Evolutionary conservation across 2,113 vertebrate genomes (phyloP).

Genomic region (Columba janthina): DNA sequence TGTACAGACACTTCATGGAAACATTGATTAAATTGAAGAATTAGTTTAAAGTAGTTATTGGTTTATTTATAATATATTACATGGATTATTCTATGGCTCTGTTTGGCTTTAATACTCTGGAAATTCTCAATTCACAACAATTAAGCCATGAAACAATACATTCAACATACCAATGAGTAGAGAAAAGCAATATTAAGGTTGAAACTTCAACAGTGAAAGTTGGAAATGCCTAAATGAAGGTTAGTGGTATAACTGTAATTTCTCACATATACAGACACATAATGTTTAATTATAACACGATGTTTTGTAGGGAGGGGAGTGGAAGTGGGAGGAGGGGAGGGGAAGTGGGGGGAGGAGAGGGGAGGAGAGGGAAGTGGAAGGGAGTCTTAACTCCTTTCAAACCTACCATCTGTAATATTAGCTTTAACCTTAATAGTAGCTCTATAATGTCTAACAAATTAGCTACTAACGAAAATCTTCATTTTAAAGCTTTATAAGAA

Average conservation of each 20-base stretch:
- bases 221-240: background rate
- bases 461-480: background rate
- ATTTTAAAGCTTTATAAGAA: background rate
- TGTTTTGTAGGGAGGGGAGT: accelerated
- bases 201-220: background rate
- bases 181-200: background rate
- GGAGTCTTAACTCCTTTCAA: background rate
- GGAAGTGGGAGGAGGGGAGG: background rate
- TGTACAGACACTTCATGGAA: background rate
- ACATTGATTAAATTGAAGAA: background rate
- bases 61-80: background rate
- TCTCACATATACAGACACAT: background rate
- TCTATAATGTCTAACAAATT: background rate
- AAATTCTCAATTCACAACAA: background rate
- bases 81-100: background rate
- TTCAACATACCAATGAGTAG: background rate
- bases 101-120: background rate
- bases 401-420: background rate
- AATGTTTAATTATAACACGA: background rate
- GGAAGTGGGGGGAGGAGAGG: background rate
- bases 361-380: background rate
- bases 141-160: background rate
- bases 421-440: background rate
- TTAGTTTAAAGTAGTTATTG: background rate
- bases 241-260: background rate